These are phyloP conservation scores for Actias luna DNA, from an alignment of 2,888 invertebrate species.

Conservation along the genomic window DNA sequence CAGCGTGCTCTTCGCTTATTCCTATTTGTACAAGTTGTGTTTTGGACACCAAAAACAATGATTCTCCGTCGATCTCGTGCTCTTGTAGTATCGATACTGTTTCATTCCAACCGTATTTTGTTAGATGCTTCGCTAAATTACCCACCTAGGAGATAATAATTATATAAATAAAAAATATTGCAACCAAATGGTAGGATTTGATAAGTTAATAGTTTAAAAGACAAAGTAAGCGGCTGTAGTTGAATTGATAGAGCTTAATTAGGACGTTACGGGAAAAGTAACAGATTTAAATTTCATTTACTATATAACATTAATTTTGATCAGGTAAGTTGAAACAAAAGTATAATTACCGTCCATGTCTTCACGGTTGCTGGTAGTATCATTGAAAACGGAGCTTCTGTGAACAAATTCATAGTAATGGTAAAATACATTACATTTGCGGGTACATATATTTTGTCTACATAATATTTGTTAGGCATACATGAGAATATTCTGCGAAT, in stretches of 20 bases:
- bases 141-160: slow-evolving; percentile 47
- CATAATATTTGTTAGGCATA: no score
- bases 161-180: slow-evolving; percentile 1
- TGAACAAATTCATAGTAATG: no score
- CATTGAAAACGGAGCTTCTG: slow-evolving; percentile 57
- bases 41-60: slow-evolving; percentile 60
- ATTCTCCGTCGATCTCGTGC: slow-evolving; percentile 74
- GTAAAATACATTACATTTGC: no score
- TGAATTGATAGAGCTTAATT: neutral
- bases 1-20: slow-evolving; percentile 60
- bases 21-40: slow-evolving; percentile 61
- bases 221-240: neutral
- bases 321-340: neutral
- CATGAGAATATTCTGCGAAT: neutral
- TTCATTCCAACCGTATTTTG: slow-evolving; percentile 56
- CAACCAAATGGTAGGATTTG: no score
- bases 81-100: slow-evolving; percentile 59
- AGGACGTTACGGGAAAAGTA: neutral
- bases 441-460: no score
- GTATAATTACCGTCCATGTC: slow-evolving; percentile 57
- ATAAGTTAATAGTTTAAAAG: neutral
- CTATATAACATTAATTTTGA: neutral
- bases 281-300: neutral
- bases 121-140: slow-evolving; percentile 49
- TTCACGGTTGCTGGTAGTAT: slow-evolving; percentile 47